Conservation (phyloP, 2,888 invertebrate genomes). For the Alitta virens region DNA sequence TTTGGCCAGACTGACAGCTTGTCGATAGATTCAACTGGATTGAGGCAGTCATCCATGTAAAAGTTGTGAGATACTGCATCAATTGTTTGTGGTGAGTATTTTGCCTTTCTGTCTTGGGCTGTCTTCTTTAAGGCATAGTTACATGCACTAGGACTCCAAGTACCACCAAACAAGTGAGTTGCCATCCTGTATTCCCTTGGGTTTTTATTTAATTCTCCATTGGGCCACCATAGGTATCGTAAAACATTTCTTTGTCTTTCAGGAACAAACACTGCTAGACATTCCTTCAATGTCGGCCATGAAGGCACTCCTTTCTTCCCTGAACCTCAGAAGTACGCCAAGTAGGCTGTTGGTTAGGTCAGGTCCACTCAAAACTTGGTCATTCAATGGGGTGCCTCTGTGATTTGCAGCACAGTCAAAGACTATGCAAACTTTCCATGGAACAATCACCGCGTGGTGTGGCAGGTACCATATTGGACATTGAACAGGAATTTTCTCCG, state of each 20-base stretch:
- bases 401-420: neutral
- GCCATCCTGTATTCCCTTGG: neutral
- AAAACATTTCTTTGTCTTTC: neutral
- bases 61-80: slow-evolving; percentile 21
- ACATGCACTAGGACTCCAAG: neutral
- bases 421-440: neutral
- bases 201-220: neutral
- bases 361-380: neutral
- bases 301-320: neutral
- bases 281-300: neutral
- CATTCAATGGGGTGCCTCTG: neutral
- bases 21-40: neutral
- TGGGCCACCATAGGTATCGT: neutral
- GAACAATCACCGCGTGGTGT: too few species aligned
- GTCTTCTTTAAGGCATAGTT: slow-evolving; percentile 10
- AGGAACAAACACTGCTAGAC: neutral
- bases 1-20: slow-evolving; percentile 1
- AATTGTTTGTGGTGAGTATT: slow-evolving; percentile 11
- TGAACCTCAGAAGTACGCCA: neutral
- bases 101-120: neutral
- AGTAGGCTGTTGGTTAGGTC: neutral
- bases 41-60: slow-evolving; percentile 30
- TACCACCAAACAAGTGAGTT: neutral
- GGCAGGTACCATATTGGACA: too few species aligned
- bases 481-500: too few species aligned